Base-by-base conservation (phyloP, 2,797 vertebrate species). In the Enteromius fasciolatus region DNA sequence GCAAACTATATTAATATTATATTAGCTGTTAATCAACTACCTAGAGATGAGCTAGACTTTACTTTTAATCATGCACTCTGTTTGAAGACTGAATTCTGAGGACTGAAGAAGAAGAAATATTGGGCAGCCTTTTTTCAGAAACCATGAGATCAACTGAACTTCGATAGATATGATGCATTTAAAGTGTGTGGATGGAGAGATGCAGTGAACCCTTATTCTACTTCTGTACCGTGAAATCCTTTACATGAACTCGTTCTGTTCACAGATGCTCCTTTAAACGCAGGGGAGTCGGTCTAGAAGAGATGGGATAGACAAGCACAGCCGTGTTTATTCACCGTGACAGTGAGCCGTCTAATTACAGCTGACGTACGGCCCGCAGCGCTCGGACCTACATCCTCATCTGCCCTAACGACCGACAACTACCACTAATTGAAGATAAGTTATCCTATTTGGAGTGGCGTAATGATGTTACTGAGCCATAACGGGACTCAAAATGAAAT, bases 381-480 rank as follows among this genome's bases (percentile, higher is more conserved):
- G 14, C 75, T 67, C 18, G 17, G 78, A 63, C 75, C 83, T 48
- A 36, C 75, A 59, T 81, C 75, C 64, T 46, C 48, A 44, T 81
- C 82, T 36, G 80, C 44, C 74, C 80, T 80, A 84, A 88, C 76
- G 85, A 85, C 86, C 72, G 25, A 83, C 80, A 84, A 48, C 85
- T 74, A 75, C 11, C 78, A 67, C 79, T 85, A 87, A 86, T 78
- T 81, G 72, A 85, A 86, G 86, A 86, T 85, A 84, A 85, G 79
- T 83, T 78, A 46, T 75, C 69, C 79, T 76, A 33, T 86, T 86
- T 87, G 68, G 74, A 73, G 63, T 17, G 61, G 82, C 20, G 64
- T 81, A 84, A 82, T 41, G 57, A 83, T 31, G 41, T 86, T 87
- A 83, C 82, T 57, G 36, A 69, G 80, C 72, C 78, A 67, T 84